These are phyloP conservation scores for Caradrina clavipalpis DNA, from an alignment of 2,888 invertebrate species.

Conservation along the genomic window DNA sequence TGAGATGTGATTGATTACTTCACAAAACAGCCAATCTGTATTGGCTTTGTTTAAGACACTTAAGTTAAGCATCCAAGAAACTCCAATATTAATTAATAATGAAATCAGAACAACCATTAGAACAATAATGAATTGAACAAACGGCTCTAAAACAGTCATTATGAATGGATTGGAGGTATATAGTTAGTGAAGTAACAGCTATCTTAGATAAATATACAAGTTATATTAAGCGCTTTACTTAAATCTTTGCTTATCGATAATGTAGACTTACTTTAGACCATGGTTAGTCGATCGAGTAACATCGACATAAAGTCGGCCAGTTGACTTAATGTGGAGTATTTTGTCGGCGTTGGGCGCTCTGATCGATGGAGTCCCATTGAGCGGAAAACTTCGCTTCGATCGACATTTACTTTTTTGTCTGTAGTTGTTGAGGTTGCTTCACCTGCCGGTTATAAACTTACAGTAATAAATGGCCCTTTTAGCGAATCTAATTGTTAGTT, in stretches of 20 bases:
- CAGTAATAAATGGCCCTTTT: neutral
- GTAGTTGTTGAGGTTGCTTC: slow-evolving; percentile 14
- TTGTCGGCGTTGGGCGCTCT: slow-evolving; percentile 22
- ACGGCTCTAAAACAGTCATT: neutral
- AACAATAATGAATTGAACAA: slow-evolving; percentile 2
- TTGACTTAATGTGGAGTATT: slow-evolving; percentile 40
- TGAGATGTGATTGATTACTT: slow-evolving; percentile 45
- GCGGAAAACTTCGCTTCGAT: slow-evolving; percentile 20
- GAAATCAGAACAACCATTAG: slow-evolving; percentile 9
- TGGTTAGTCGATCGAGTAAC: slow-evolving; percentile 9
- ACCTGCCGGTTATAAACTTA: slow-evolving; percentile 5
- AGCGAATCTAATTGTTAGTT: neutral
- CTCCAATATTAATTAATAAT: slow-evolving; percentile 33
- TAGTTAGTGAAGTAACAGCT: neutral
- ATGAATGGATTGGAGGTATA: too few species aligned
- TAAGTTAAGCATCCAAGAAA: slow-evolving; percentile 9
- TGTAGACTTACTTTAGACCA: slow-evolving; percentile 6
- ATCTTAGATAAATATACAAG: slow-evolving; percentile 3
- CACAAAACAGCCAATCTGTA: slow-evolving; percentile 25
- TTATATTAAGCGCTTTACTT: slow-evolving; percentile 14
- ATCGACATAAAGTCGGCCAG: slow-evolving; percentile 19
- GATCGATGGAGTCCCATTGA: slow-evolving; percentile 48
- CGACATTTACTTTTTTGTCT: slow-evolving; percentile 33
- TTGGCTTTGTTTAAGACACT: slow-evolving; percentile 29
- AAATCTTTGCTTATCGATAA: neutral